Evolutionary conservation across 2,113 vertebrate species (phyloP), one percentile per base, ranked within the genome.

Genomic region (Oncorhynchus kisutch): DNA sequence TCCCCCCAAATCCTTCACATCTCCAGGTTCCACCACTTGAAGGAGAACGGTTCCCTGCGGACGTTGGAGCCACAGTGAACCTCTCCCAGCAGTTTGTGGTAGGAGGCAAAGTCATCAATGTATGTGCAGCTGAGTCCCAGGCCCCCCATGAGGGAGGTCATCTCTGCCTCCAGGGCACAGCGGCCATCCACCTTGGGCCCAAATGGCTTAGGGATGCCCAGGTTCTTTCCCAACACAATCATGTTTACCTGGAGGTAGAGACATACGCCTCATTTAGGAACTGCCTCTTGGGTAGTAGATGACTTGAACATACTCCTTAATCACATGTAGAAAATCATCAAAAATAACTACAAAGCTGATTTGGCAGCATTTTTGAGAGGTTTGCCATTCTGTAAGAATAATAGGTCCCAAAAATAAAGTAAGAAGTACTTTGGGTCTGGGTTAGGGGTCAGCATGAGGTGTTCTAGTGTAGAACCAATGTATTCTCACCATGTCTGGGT

Each of bases 161-260:
- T 88, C 20, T 88, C 85, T 0, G 31, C 78, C 90, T 99, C 97
- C 86, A 99, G 85, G 73, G 90, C 95, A 64, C 97, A 99, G 14
- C 82, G 88, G 0, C 94, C 95, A 0, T 93, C 91, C 0, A 94
- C 83, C 75, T 92, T 70, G 0, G 97, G 97, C 3, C 97, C 97
- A 0, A 96, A 99, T 0, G 97, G 97, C 80, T 99, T 99, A 13
- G 97, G 97, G 76, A 99, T 90, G 72, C 97, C 97, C 45, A 99
- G 91, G 67, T 94, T 91, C 73, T 92, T 92, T 75, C 91, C 91
- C 20, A 99, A 87, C 3, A 98, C 90, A 0, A 96, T 93, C 97
- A 99, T 98, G 92, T 97, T 96, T 69, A 99, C 95, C 97, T 99
- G 88, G 0, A 25, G 3, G 51, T 2, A 4, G 0, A 14, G 25